Conservation (phyloP, 1,140 invertebrate genomes). For the Brachionus rubens region DNA sequence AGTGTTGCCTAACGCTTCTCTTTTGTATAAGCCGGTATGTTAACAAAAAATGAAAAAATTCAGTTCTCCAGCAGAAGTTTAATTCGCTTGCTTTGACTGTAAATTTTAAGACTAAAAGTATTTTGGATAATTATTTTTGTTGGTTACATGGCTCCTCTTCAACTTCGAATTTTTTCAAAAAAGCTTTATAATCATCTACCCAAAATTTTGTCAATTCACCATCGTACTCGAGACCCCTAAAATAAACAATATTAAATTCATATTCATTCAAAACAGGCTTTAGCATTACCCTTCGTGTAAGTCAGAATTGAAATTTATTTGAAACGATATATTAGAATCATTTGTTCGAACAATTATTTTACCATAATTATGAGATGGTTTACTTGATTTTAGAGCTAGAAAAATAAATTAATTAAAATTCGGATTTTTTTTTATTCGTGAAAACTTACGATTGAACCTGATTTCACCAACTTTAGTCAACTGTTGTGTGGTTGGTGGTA, state of each 20-base stretch:
- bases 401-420: not conserved
- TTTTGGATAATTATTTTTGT: too few relatives aligned
- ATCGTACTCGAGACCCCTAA: constrained; percentile 1
- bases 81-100: too few relatives aligned
- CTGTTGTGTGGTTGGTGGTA: not conserved
- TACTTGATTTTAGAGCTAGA: not conserved
- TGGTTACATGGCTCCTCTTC: not conserved
- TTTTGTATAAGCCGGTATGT: too few relatives aligned
- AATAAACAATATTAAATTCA: not conserved
- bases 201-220: not conserved
- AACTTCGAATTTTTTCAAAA: not conserved
- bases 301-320: not conserved
- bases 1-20: too few relatives aligned
- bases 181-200: not conserved
- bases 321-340: constrained; percentile 12
- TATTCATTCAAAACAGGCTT: not conserved
- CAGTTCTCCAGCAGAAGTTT: too few relatives aligned
- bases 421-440: not conserved
- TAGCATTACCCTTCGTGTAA: not conserved
- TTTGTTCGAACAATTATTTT: constrained; percentile 29
- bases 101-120: too few relatives aligned
- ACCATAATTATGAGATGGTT: not conserved
- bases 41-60: too few relatives aligned
- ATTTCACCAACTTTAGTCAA: constrained; percentile 38
- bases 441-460: constrained; percentile 25